phyloP scores from a whole-genome alignment of 1,140 invertebrate genomes.

The Drosophila watanabei region DNA sequence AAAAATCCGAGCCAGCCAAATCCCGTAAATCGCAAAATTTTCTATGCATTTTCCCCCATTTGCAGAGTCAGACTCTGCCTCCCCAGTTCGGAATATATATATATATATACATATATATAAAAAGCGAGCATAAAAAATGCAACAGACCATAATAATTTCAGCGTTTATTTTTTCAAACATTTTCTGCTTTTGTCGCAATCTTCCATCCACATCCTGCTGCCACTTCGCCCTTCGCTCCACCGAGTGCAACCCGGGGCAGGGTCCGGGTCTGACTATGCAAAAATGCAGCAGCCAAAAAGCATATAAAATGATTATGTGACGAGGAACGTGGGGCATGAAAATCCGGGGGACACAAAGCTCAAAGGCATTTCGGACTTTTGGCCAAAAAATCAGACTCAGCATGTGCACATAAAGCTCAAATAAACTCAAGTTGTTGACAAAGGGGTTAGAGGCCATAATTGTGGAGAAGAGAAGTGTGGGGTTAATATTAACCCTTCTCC shows the following conservation, averaged over 20 bases:
- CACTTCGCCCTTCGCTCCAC: not conserved
- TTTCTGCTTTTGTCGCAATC: constrained; percentile 58
- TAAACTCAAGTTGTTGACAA: constrained; percentile 82
- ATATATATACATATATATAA: constrained; percentile 19
- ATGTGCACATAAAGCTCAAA: constrained; percentile 80
- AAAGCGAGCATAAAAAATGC: constrained; percentile 55
- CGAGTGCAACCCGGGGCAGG: constrained; percentile 7
- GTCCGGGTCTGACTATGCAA: constrained; percentile 71
- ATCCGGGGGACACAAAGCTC: constrained; percentile 50
- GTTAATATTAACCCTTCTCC: constrained; percentile 12
- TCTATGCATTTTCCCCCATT: constrained; percentile 47
- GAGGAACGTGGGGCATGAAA: constrained; percentile 19
- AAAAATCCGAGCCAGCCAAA: constrained; percentile 56
- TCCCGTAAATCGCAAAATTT: constrained; percentile 65
- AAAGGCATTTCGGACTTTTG: constrained; percentile 73
- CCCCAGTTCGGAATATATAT: constrained; percentile 5
- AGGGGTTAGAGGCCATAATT: constrained; percentile 78
- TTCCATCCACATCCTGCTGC: constrained; percentile 14
- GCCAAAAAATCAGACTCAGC: constrained; percentile 73
- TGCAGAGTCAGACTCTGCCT: constrained; percentile 19
- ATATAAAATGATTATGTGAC: constrained; percentile 80
- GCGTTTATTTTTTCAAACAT: constrained; percentile 50
- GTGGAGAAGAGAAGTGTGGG: constrained; percentile 31
- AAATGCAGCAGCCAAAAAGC: constrained; percentile 76
- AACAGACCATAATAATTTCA: constrained; percentile 66